Conservation (phyloP, 2,113 vertebrate species). For the Ophthalmolycus amberensis region DNA sequence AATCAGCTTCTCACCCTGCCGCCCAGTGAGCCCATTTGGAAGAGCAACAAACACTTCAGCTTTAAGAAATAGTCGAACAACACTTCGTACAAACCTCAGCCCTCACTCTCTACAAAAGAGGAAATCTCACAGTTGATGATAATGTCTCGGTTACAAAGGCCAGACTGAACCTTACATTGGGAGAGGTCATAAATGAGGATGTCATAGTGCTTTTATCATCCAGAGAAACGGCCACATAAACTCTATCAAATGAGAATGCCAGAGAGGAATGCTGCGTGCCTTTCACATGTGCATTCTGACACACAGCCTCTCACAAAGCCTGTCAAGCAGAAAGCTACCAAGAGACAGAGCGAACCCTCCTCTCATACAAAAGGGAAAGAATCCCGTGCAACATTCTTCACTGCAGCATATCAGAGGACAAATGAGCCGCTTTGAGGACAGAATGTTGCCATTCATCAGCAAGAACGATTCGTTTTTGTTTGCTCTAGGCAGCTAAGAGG, state of each 20-base stretch:
- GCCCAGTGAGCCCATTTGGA: too few species aligned
- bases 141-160: too few species aligned
- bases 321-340: constrained; percentile 46
- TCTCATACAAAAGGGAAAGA: constrained; percentile 4
- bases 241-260: not conserved
- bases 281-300: constrained; percentile 14
- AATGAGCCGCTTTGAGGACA: constrained; percentile 31
- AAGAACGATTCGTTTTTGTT: constrained; percentile 42
- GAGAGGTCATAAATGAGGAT: not conserved
- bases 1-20: too few species aligned
- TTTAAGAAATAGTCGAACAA: too few species aligned
- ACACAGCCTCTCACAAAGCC: constrained; percentile 37
- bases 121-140: too few species aligned
- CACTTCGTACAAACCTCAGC: too few species aligned
- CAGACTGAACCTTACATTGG: too few species aligned
- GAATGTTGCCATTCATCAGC: constrained; percentile 39
- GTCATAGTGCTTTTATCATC: too few species aligned
- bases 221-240: not conserved
- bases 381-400: constrained; percentile 6
- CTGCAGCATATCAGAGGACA: constrained; percentile 27
- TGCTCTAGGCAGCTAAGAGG: not conserved
- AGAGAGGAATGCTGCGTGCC: not conserved
- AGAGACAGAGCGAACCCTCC: constrained; percentile 23
- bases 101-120: too few species aligned
- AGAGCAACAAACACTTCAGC: too few species aligned